phyloP scores from a whole-genome alignment of 2,113 vertebrate genomes.

The Zapornia atra region DNA sequence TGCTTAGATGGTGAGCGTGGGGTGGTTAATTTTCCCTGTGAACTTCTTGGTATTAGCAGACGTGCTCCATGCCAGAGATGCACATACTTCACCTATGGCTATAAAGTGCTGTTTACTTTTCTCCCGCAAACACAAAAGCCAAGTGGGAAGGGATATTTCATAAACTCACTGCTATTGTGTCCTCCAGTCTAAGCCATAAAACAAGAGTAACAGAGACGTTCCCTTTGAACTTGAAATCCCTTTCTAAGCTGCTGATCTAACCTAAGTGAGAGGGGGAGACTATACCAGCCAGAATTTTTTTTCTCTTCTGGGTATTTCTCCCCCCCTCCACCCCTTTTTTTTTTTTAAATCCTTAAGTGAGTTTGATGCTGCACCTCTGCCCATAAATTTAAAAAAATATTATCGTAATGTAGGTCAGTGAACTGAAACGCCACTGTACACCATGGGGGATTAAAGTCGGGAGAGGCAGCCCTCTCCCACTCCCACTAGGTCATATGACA shows the following conservation, averaged over 20 bases:
- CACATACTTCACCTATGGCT: not conserved
- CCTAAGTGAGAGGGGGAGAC: constrained; percentile 41
- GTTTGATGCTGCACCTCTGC: constrained; percentile 68
- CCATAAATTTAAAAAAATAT: constrained; percentile 72
- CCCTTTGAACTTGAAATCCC: constrained; percentile 75
- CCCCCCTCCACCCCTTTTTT: not conserved
- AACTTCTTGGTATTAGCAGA: not conserved
- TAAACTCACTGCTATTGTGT: constrained; percentile 63
- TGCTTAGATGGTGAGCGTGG: not conserved
- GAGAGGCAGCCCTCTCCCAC: constrained; percentile 55
- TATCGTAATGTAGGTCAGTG: constrained; percentile 76
- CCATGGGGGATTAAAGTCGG: constrained; percentile 54
- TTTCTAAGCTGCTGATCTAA: constrained; percentile 68
- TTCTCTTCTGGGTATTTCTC: constrained; percentile 45
- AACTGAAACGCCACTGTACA: constrained; percentile 68
- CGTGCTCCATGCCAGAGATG: not conserved
- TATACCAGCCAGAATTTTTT: constrained; percentile 24
- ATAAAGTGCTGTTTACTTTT: constrained; percentile 27
- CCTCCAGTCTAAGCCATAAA: constrained; percentile 69
- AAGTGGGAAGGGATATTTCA: constrained; percentile 50
- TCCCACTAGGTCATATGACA: constrained; percentile 70
- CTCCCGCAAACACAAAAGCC: constrained; percentile 38
- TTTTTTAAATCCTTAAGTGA: constrained; percentile 59
- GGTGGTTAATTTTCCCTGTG: not conserved
- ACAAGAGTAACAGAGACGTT: constrained; percentile 65